Evolutionary conservation across 1,140 invertebrate species (phyloP).

Genomic region (Eubasilissa regina): DNA sequence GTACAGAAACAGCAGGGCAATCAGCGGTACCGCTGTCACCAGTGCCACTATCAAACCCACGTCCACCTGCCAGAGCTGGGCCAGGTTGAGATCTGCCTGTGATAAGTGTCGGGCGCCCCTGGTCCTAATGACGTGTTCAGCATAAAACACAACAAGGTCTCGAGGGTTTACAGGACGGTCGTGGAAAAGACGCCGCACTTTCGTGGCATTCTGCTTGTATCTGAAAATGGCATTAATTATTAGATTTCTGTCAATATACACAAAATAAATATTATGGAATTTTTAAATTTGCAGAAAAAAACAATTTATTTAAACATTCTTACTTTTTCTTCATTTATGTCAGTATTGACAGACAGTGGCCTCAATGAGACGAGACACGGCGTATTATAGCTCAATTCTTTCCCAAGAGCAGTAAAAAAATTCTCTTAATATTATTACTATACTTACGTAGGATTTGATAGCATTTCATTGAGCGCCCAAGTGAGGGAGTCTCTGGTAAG

Average conservation of each 20-base stretch:
- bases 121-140: slow-evolving; percentile 44
- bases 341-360: too few relatives aligned
- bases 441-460: slow-evolving; percentile 41
- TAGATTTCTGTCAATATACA: too few relatives aligned
- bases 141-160: slow-evolving; percentile 42
- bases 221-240: neutral
- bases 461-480: slow-evolving; percentile 31
- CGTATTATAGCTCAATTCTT: neutral
- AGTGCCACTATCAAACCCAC: slow-evolving; percentile 38
- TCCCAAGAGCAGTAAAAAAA: neutral
- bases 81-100: too few relatives aligned
- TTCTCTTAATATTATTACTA: neutral
- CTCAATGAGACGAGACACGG: neutral
- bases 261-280: neutral
- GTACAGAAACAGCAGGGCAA: neutral
- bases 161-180: slow-evolving; percentile 46
- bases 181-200: slow-evolving; percentile 7
- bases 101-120: slow-evolving; percentile 47
- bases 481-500: slow-evolving; percentile 31
- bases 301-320: neutral
- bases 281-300: neutral
- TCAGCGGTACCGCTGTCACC: neutral
- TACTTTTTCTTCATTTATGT: neutral
- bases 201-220: slow-evolving; percentile 14
- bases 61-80: neutral